Evolutionary conservation across 35 echinoderm and acorn worm genomes (phyloP), one percentile per base, ranked within the genome.

Genomic region (Heliocidaris tuberculata): DNA sequence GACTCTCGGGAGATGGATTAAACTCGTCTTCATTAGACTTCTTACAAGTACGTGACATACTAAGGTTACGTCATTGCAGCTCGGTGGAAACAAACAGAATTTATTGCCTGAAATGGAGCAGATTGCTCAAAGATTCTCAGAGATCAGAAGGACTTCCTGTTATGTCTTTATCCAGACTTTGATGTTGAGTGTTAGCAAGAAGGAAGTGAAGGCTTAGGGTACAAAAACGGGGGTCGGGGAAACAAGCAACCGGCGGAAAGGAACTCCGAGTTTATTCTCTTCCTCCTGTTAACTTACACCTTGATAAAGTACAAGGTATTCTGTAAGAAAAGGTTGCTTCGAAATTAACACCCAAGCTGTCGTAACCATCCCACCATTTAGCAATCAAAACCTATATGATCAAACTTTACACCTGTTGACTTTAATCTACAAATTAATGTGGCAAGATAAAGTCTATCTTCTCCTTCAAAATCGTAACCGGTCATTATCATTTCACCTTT

Each of bases 101-200:
- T n/a, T 78, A 3, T 7, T 24, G 15, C 19, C 19, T 78, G 65
- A 78, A 78, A 78, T 27, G 17, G 27, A 78, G 65, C 65, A 78
- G 65, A 78, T 78, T 78, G 65, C 65, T 78, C 65, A 78, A n/a
- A 78, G 65, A 78, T 78, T 78, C 4, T 1, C 7, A 24, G 27
- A 78, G 65, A n/a, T 78, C 65, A 78, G 65, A 78, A 78, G 65
- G 65, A 78, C 65, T 78, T 78, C 65, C 65, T 78, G 65, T 78
- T 78, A 4, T 78, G 15, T 78, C 65, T 78, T 78, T 78, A 78
- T 78, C 65, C 65, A 78, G 65, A 78, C 65, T n/a, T 78, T 78
- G 65, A 78, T 27, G 27, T 24, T 7, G 21, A 78, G 27, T n/a
- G 19, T n/a, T 27, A 27, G 65, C 65, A 78, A 78, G 65, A 24